phyloP scores from a whole-genome alignment of 2,888 invertebrate species.

The Dasysyrphus tricinctus region DNA sequence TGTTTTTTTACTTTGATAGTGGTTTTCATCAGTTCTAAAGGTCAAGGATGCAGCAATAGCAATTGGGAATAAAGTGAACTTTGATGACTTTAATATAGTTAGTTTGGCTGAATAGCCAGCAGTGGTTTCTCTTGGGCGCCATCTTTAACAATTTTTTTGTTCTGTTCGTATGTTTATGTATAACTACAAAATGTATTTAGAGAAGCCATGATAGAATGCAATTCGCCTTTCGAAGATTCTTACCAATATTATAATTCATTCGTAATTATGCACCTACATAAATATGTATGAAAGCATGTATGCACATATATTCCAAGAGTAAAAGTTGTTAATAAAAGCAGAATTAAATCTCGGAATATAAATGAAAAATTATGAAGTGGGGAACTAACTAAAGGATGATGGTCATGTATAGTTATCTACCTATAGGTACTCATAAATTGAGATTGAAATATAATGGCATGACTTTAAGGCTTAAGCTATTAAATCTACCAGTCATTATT shows the following conservation, averaged over 20 bases:
- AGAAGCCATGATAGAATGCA: no score
- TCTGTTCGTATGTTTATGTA: not conserved
- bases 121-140: conserved; percentile 10
- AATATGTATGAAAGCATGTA: not conserved
- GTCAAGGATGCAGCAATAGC: conserved; percentile 38
- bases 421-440: no score
- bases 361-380: conserved; percentile 26
- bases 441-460: no score
- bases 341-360: conserved; percentile 17
- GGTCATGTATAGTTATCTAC: no score
- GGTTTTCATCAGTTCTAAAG: conserved; percentile 6
- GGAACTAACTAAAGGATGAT: no score
- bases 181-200: no score
- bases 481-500: no score
- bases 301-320: not conserved
- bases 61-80: conserved; percentile 12
- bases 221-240: no score
- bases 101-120: not conserved
- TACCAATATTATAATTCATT: no score
- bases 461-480: no score
- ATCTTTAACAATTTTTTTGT: not conserved
- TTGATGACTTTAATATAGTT: conserved; percentile 16
- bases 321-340: no score
- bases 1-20: conserved; percentile 8
- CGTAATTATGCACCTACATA: not conserved